Percentiles rank a stretch among this genome's conserved stretches.
Evolutionary conservation across 2,113 vertebrate species (phyloP).

Genomic region (Panthera uncia): DNA sequence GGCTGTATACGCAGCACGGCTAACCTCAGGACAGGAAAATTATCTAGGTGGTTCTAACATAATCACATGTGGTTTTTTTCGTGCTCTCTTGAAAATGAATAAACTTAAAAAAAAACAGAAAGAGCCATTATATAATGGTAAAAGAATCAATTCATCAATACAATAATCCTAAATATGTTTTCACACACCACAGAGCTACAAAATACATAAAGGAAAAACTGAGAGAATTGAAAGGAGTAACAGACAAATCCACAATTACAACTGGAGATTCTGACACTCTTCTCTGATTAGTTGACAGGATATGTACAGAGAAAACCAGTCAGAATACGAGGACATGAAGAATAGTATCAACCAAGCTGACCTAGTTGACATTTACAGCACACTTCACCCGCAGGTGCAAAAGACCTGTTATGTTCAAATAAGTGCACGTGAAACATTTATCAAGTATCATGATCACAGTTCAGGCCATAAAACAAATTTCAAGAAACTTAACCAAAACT

Average conservation of each 20-base stretch:
- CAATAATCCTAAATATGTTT: background rate
- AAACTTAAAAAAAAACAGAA: too few species aligned
- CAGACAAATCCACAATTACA: background rate
- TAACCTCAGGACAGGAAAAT: background rate
- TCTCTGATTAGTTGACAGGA: background rate
- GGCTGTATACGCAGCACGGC: background rate
- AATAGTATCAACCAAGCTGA: background rate
- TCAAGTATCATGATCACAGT: background rate
- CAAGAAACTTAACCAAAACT: background rate
- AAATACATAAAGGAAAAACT: background rate
- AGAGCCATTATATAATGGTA: background rate
- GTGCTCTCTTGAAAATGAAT: too few species aligned
- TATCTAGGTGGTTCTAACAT: background rate
- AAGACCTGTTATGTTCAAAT: background rate
- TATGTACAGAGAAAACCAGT: background rate
- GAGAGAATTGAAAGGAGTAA: background rate
- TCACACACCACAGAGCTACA: background rate
- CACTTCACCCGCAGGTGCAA: background rate
- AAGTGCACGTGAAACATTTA: background rate
- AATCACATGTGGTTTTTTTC: background rate
- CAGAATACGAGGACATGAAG: background rate
- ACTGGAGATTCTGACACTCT: background rate
- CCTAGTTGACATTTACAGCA: background rate
- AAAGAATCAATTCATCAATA: background rate
- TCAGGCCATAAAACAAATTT: background rate